Base-by-base conservation (phyloP, 2,888 invertebrate species). In the Latrodectus hesperus region DNA sequence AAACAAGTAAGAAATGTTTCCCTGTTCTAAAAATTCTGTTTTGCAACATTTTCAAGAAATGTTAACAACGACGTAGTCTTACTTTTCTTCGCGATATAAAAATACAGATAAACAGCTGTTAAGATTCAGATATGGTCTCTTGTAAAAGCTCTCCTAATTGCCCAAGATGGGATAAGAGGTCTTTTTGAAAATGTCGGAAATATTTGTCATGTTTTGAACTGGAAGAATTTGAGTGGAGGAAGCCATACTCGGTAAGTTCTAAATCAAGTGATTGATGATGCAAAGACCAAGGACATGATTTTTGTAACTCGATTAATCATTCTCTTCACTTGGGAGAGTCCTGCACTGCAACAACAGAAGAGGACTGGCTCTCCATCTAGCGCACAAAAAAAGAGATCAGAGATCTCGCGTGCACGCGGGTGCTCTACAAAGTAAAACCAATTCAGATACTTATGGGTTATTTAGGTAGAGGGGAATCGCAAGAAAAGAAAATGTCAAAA, bases 231-330 rank as follows among this genome's bases (percentile, higher is more conserved):
- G 38, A 38, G 38, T 38, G 38, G 38, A 38, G 38, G 38, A 38
- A 38, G 6, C 38, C 38, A 38, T 38, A 38, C 38, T 38, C 38
- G 38, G 38, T 38, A 38, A 38, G 38, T 38, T 68, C 72, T 82
- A 77, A 87, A 87, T 77, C 76, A 76, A 87, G 77, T 87, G 86
- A 87, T 87, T 68, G 81, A 87, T 87, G 77, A 49, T 38, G 11
- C 49, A 11, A 26, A 60, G 49, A 51, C 38, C 55, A 71, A 73
- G 67, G 81, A 68, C 73, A 65, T 51, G 72, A 81, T 76, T 87
- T 87, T 73, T 49, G 38, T 38, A n/a, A 12, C 38, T 67, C 55
- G 67, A 87, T 87, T 81, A 80, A 77, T 87, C 81, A 81, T 76
- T 51, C 86, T 72, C 67, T 73, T 82, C 51, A 84, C 26, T 38